Evolutionary conservation across 2,888 invertebrate species (phyloP), one percentile per base, ranked within the genome.

Genomic region (Melikaiella ostensackeni): DNA sequence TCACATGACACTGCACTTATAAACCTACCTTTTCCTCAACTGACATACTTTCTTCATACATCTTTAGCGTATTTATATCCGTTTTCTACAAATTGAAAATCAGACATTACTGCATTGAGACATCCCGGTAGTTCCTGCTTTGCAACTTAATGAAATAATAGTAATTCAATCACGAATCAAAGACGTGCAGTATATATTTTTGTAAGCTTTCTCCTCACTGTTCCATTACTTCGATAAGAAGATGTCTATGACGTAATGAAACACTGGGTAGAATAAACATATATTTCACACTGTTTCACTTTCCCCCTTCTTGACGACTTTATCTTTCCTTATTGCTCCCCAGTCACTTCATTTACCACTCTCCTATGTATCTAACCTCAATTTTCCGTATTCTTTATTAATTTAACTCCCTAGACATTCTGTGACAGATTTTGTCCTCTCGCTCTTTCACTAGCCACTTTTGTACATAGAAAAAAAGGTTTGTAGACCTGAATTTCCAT

Each of bases 21-120:
- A 13, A 79, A 84, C 88, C 80, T 91, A 91, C 91, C 91, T 91
- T 90, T 82, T 89, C 88, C 81, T 90, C 90, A 84, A 88, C 88
- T 85, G 87, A 87, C 88, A 91, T 89, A 86, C 89, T 88, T 86
- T 89, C 89, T 84, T 90, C 90, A 87, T 91, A 91, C 91, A 91
- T 91, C 84, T 86, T 90, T 80, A 81, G 77, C 79, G 81, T 79
- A 74, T 79, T 84, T 79, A 81, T 84, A 84, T 86, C 11, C 42
- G 35, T 33, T 7, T n/a, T 30, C 21, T 46, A 5, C 9, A 57
- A n/a, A 33, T 24, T 8, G 33, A 63, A 55, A 63, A 33, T 30
- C 63, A 30, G 19, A 27, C 50, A 57, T 33, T 33, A 16, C 21
- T 21, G n/a, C 61, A 38, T n/a, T n/a, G n/a, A n/a, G n/a, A n/a